Evolutionary conservation across 2,113 vertebrate genomes (phyloP), one percentile per base, ranked within the genome.

Genomic region (Nesogale talazaci): DNA sequence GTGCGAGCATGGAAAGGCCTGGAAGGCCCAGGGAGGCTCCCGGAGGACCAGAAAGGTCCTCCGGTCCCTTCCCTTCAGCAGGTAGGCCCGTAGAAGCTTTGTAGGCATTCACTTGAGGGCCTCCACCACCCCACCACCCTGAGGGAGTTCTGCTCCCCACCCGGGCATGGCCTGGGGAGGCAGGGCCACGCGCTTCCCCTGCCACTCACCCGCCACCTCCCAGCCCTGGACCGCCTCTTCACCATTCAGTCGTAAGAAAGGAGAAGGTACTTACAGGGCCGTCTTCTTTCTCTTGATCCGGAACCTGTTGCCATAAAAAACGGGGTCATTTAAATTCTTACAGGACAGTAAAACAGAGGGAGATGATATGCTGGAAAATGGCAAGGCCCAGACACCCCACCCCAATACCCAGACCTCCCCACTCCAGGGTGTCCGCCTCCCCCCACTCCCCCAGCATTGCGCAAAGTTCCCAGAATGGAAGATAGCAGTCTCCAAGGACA

Each of bases 221-320:
- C 75, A 15, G 63, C 29, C 19, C 40, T 42, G 69, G 3, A 83
- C 72, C 12, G 6, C 65, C 42, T 79, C 86, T 97, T 95, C 78
- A 91, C 5, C 46, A 52, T 52, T 52, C 46, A 52, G 10, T 52
- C 14, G 46, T 29, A 84, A 96, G 70, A 95, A 97, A 94, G 46
- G 94, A 95, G 92, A 97, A 97, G 40, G 70, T 97, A 98, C 98
- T 98, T 97, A 98, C 98, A 83, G 87, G 61, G 42, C 87, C 63
- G 59, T 88, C 46, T 52, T 12, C 46, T 81, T 77, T 93, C 83
- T 97, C 97, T 97, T 95, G 84, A 79, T 97, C 96, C 86, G 12
- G 92, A 96, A 98, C 98, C 98, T 98, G 98, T 98, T 98, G 98
- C 97, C 97, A 98, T 92, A 96, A 98, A 97, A 97, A 97, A 36